These are phyloP conservation scores for Cydia pomonella DNA, from an alignment of 1,140 invertebrate genomes.

Conservation along the genomic window DNA sequence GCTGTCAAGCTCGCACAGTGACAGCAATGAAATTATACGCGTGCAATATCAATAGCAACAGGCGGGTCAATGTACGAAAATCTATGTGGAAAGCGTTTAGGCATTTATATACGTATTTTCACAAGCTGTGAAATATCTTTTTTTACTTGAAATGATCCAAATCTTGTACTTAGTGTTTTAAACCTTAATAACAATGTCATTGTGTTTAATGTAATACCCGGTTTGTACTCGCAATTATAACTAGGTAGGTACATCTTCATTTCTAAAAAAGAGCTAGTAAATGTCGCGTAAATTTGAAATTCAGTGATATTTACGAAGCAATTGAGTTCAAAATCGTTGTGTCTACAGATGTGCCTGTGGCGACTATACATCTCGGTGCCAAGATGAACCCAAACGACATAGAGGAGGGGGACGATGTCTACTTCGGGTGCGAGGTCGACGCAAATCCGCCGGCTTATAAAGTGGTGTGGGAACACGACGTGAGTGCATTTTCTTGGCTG, in stretches of 20 bases:
- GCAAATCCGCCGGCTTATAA: slow-evolving; percentile 93
- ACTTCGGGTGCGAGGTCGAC: slow-evolving; percentile 93
- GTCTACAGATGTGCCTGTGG: slow-evolving; percentile 87
- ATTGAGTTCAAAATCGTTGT: slow-evolving; percentile 36
- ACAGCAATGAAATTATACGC: too few relatives aligned
- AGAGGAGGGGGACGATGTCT: slow-evolving; percentile 94
- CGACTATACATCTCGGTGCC: slow-evolving; percentile 88
- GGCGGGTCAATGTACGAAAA: too few relatives aligned
- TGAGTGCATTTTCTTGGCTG: slow-evolving; percentile 81
- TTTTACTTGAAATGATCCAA: too few relatives aligned
- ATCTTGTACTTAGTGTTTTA: background rate
- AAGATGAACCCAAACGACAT: slow-evolving; percentile 93
- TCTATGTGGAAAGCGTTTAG: too few relatives aligned
- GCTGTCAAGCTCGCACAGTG: too few relatives aligned
- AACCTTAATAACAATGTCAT: background rate
- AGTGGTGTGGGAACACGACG: slow-evolving; percentile 95
- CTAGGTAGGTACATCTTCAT: background rate
- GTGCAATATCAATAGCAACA: too few relatives aligned
- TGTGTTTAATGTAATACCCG: background rate
- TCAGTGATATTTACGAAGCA: slow-evolving; percentile 1
- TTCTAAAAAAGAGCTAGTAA: background rate
- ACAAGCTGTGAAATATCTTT: background rate
- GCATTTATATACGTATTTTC: slow-evolving; percentile 18
- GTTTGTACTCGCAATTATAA: background rate
- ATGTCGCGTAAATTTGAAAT: background rate